Evolutionary conservation across 2,888 invertebrate genomes (phyloP), one percentile per base, ranked within the genome.

Genomic region (Sphaeridia pumilis): DNA sequence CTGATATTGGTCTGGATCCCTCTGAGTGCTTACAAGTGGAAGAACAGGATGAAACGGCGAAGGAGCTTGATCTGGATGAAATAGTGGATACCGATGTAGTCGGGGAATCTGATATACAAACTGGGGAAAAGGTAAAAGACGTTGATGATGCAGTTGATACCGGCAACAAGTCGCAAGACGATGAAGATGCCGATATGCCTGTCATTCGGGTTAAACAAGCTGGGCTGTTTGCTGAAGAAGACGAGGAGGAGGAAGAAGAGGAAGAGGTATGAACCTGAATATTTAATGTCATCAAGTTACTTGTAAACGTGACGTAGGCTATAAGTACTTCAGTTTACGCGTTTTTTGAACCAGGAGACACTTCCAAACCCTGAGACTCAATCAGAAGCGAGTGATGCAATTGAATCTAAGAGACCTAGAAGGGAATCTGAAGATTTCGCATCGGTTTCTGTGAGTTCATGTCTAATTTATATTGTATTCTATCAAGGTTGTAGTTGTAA

Each of bases 41-140:
- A 34, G 64, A 67, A 43, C 52, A 66, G 24, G 38, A 4, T 51
- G 51, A n/a, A n/a, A n/a, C 57, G 59, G 68, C 25, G 66, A 67
- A 44, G 66, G 67, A 51, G 63, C 26, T 27, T 24, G 7, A 14
- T 7, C n/a, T 3, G 1, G 43, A 47, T 22, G 42, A 52, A 10
- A 5, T 41, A 1, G 5, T 34, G 24, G n/a, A n/a, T n/a, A n/a
- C n/a, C n/a, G 34, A 45, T 22, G 27, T 46, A 35, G 58, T 49
- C 26, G 63, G 67, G 38, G 53, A 66, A 21, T 42, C 12, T 46
- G 46, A 50, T 51, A 73, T 75, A 7, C 45, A 55, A 24, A 27
- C 22, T 20, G 42, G 25, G 17, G 45, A 50, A 17, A 26, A 51
- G 20, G 34, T 58, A 51, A 55, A 52, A 49, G 46, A 31, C 24